Base-by-base conservation (phyloP, 2,888 invertebrate genomes). In the Margaritifera margaritifera region DNA sequence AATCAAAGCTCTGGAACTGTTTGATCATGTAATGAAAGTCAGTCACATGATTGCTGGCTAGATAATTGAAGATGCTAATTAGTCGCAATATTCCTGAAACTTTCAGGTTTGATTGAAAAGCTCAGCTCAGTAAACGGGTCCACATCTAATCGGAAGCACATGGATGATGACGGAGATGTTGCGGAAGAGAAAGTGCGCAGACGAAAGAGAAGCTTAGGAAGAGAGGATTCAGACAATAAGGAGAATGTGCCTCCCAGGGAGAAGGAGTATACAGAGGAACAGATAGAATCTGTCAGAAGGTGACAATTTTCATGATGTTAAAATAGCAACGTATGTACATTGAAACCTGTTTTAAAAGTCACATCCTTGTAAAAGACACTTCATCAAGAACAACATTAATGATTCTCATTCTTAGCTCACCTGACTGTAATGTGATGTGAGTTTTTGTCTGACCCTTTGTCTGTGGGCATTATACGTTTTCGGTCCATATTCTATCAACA, bases 261-360 rank as follows among this genome's bases (percentile, higher is more conserved):
- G 25, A 78, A 83, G 68, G 95, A 95, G 63, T 96, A 94, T 87
- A 93, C 94, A 0, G 88, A 91, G 52, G 96, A 96, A 6, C 96
- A 97, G 86, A 81, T 94, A 20, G 94, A 94, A 69, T 93, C 94
- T 53, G 92, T 93, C 20, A 92, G 92, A 86, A 92, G 91, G 92
- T 92, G 83, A 73, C 72, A 70, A n/a, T 56, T 56, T 15, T 24
- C 22, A 24, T 4, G 8, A 57, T 27, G 19, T 57, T 22, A 25
- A 25, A 5, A 19, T 20, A 8, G 20, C 20, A 6, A 57, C 20
- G 27, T 20, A 57, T n/a, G 8, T 57, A 22, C 22, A 22, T 25
- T 27, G 24, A 42, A 42, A 42, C 11, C 42, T 42, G n/a, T n/a
- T n/a, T n/a, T n/a, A n/a, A n/a, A n/a, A n/a, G n/a, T n/a, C n/a